phyloP scores from a whole-genome alignment of 2,888 invertebrate genomes.

The Ditula angustiorana region DNA sequence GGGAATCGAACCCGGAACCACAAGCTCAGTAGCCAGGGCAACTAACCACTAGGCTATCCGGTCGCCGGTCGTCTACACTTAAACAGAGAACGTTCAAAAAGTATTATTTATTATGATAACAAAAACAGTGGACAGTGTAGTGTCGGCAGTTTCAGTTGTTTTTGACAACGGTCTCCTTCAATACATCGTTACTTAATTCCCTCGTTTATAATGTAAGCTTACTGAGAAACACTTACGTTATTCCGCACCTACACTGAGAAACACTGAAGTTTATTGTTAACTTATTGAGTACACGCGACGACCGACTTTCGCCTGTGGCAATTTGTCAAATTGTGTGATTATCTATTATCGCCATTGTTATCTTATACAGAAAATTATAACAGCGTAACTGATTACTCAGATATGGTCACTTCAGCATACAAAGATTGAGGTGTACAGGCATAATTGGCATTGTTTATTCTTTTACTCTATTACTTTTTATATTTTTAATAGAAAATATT shows the following conservation, averaged over 20 bases:
- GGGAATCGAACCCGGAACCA: no score
- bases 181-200: neutral
- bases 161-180: neutral
- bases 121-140: neutral
- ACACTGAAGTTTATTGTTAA: constrained; percentile 9
- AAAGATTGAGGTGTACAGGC: neutral
- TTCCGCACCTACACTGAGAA: neutral
- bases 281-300: neutral
- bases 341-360: constrained; percentile 29
- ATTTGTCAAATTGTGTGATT: constrained; percentile 25
- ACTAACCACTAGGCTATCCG: no score
- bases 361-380: constrained; percentile 32
- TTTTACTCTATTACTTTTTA: no score
- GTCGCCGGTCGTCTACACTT: no score
- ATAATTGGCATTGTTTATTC: constrained; percentile 1
- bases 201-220: neutral
- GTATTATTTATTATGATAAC: constrained; percentile 9
- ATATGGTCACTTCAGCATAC: constrained; percentile 16
- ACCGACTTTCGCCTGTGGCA: constrained; percentile 22
- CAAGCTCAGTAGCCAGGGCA: no score
- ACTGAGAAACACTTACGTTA: constrained; percentile 12
- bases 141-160: neutral
- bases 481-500: no score
- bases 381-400: constrained; percentile 29
- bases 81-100: no score